Evolutionary conservation across 2,113 vertebrate species (phyloP).

Genomic region (Sphyrna mokarran): DNA sequence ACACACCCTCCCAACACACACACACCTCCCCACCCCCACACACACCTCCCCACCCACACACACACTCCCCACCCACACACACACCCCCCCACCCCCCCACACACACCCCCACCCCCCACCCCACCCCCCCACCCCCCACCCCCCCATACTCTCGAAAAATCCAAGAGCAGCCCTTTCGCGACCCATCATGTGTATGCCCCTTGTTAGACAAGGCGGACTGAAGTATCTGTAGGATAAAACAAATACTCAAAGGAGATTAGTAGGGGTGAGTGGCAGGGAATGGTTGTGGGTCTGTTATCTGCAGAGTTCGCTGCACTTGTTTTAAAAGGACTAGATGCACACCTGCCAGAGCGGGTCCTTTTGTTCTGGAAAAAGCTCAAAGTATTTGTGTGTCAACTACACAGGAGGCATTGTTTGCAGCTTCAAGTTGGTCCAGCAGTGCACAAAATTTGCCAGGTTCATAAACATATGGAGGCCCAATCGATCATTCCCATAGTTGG

Average conservation of each 20-base stretch:
- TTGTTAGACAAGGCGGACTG: too few species aligned
- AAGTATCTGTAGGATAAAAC: too few species aligned
- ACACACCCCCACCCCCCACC: too few species aligned
- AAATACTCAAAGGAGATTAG: neutral
- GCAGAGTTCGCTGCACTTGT: neutral
- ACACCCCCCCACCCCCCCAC: too few species aligned
- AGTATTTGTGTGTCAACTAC: slow-evolving; percentile 85
- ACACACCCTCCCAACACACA: too few species aligned
- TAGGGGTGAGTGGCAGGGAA: neutral
- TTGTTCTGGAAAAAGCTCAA: slow-evolving; percentile 88
- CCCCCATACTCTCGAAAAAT: too few species aligned
- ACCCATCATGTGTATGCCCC: too few species aligned
- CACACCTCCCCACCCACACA: too few species aligned
- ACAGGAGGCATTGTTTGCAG: slow-evolving; percentile 81
- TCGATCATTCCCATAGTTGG: slow-evolving; percentile 93
- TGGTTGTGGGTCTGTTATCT: neutral
- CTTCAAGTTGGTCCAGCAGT: slow-evolving; percentile 82
- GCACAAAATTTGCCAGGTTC: slow-evolving; percentile 84
- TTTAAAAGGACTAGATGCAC: slow-evolving; percentile 22
- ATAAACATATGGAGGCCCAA: slow-evolving; percentile 88
- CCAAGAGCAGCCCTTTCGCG: too few species aligned
- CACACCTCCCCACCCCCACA: too few species aligned
- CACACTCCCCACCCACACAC: too few species aligned
- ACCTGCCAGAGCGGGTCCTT: slow-evolving; percentile 94
- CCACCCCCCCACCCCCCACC: too few species aligned